Base-by-base conservation (phyloP, 2,113 vertebrate species). In the Synchiropus splendidus region DNA sequence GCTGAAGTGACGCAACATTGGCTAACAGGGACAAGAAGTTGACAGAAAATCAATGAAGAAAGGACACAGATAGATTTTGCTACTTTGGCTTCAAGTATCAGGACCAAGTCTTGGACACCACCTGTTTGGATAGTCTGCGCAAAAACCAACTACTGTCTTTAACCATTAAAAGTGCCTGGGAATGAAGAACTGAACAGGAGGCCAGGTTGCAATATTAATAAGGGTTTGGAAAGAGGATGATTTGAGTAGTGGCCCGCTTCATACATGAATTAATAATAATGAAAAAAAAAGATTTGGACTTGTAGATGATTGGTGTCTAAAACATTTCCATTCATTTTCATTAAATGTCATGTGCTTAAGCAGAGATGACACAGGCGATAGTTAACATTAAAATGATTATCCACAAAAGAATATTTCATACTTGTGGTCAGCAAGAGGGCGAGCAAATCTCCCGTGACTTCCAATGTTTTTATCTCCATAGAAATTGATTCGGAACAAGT, bases 131-230 rank as follows among this genome's bases (percentile, higher is more conserved):
- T n/a, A n/a, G n/a, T n/a, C n/a, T n/a, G n/a, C n/a, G n/a, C n/a
- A n/a, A n/a, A n/a, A n/a, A n/a, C n/a, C n/a, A n/a, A n/a, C n/a
- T n/a, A n/a, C n/a, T n/a, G n/a, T n/a, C n/a, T n/a, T n/a, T n/a
- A n/a, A n/a, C n/a, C n/a, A 27, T 27, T 27, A 27, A 8, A 27
- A 27, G 8, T 4, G 8, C 21, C 21, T 27, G 4, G 4, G 8
- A 27, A 27, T 31, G 54, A 71, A 68, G 55, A 46, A 51, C 63
- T 55, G 75, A 82, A 80, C 80, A 80, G 72, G 80, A 82, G 80
- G 80, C 63, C 64, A 67, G 74, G 71, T 72, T 82, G 74, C 72
- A 82, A 80, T 74, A 77, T 80, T 80, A 79, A 82, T 80, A 57
- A 67, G 56, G 61, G 40, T 78, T 79, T 82, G 78, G 67, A 80